phyloP scores from a whole-genome alignment of 2,888 invertebrate genomes.

The Bombyx huttoni region DNA sequence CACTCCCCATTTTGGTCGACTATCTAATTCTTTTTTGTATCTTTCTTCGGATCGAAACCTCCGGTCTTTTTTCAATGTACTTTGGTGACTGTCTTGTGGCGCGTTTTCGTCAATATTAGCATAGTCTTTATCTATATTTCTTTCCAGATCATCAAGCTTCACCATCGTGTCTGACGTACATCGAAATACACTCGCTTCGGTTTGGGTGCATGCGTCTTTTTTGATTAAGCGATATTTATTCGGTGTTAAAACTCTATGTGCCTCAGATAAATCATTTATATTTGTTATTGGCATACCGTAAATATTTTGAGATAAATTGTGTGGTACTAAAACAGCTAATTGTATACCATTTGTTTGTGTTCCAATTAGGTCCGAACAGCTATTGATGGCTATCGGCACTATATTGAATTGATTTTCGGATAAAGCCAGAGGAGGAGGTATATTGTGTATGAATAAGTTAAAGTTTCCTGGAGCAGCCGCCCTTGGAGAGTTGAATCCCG shows the following conservation, averaged over 20 bases:
- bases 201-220: constrained; percentile 80
- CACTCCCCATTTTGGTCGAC: constrained; percentile 82
- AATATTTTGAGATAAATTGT: constrained; percentile 49
- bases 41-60: constrained; percentile 68
- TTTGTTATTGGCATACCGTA: constrained; percentile 58
- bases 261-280: constrained; percentile 37
- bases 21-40: constrained; percentile 72
- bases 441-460: constrained; percentile 57
- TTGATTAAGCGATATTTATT: constrained; percentile 59
- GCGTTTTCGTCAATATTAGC: constrained; percentile 64
- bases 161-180: constrained; percentile 35
- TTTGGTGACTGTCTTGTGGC: constrained; percentile 61
- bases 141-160: constrained; percentile 45
- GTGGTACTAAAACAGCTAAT: constrained; percentile 74
- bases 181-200: constrained; percentile 54
- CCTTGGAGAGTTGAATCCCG: constrained; percentile 56
- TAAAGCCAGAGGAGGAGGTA: constrained; percentile 52
- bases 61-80: constrained; percentile 63
- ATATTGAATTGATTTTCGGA: constrained; percentile 57
- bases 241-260: constrained; percentile 51
- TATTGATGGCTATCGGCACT: constrained; percentile 54
- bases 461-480: constrained; percentile 51
- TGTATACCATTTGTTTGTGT: constrained; percentile 66
- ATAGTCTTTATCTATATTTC: constrained; percentile 66
- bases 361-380: constrained; percentile 47